Conservation (phyloP, 1,140 invertebrate species). For the Drosophila bocqueti region DNA sequence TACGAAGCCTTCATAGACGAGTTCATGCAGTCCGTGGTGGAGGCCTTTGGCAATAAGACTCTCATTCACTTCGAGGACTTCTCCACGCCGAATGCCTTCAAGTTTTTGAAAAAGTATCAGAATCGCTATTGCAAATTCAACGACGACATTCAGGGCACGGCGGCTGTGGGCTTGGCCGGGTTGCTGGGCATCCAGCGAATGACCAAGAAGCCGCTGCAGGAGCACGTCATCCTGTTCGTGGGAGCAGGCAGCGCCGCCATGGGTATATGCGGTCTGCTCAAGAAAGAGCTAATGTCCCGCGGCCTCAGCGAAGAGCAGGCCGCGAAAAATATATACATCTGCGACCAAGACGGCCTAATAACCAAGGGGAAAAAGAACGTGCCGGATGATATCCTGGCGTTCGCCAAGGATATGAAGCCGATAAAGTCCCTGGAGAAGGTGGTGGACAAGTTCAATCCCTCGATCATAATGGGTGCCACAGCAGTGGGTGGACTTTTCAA, state of each 20-base stretch:
- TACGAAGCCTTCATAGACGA: constrained; percentile 99
- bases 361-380: constrained; percentile 91
- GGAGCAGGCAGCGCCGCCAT: constrained; percentile 97
- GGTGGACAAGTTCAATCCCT: constrained; percentile 92
- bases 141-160: constrained; percentile 98
- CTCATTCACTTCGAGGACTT: constrained; percentile 99
- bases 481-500: constrained; percentile 96
- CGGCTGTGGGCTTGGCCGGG: constrained; percentile 95
- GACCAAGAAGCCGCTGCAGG: constrained; percentile 91
- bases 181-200: constrained; percentile 92
- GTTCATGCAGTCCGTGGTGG: constrained; percentile 97
- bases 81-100: constrained; percentile 96
- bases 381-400: constrained; percentile 88
- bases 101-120: constrained; percentile 94
- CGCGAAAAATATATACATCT: constrained; percentile 90
- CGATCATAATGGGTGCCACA: constrained; percentile 90
- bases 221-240: constrained; percentile 95
- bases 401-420: constrained; percentile 90
- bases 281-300: constrained; percentile 73
- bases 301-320: constrained; percentile 88
- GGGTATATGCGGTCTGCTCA: constrained; percentile 94
- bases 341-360: constrained; percentile 89
- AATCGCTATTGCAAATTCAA: constrained; percentile 97
- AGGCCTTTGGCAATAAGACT: constrained; percentile 92
- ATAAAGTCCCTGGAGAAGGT: constrained; percentile 91